Base-by-base conservation (phyloP, 2,113 vertebrate genomes). In the Gnathonemus longibarbis region DNA sequence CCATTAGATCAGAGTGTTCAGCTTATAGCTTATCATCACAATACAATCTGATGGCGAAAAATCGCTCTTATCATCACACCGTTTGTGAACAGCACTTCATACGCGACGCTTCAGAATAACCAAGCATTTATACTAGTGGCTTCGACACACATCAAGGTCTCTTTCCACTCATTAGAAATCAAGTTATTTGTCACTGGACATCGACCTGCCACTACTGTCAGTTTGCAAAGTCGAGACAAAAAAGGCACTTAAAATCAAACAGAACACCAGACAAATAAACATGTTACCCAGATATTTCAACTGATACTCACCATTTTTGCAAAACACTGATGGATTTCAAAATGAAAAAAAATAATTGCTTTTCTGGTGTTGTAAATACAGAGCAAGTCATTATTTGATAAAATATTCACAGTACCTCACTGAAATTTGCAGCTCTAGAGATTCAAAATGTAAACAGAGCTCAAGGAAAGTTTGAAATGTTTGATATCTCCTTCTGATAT, bases 381-480 rank as follows among this genome's bases (percentile, higher is more conserved):
- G 77, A 84, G 80, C 2, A 80, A 85, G 77, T 84, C 31, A 21
- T 85, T 89, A 89, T 89, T 89, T 85, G 50, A 85, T 84, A n/a
- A 85, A 89, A 85, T 89, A 89, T 89, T 84, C 15, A 35, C 84
- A 58, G 5, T 31, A 13, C 53, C 56, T 84, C 77, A 84, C 21
- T 89, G 88, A 89, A 31, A 89, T 58, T 24, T 48, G 80, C 80
- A 46, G 53, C 89, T 62, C 89, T 46, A 13, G 42, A 89, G 52
- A 48, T 46, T 85, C 52, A 42, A 45, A 89, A 89, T 49, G 42
- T 42, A 89, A 85, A 85, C 52, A 83, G 21, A 48, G 77, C 50
- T 50, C 39, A 58, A 35, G 46, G 15, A 42, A 84, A 84, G 52
- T 58, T 5, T 42, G 46, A 52, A 11, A 77, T 84, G 77, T 62